Conservation (phyloP, 2,797 vertebrate genomes). For the Xenops minutus region DNA sequence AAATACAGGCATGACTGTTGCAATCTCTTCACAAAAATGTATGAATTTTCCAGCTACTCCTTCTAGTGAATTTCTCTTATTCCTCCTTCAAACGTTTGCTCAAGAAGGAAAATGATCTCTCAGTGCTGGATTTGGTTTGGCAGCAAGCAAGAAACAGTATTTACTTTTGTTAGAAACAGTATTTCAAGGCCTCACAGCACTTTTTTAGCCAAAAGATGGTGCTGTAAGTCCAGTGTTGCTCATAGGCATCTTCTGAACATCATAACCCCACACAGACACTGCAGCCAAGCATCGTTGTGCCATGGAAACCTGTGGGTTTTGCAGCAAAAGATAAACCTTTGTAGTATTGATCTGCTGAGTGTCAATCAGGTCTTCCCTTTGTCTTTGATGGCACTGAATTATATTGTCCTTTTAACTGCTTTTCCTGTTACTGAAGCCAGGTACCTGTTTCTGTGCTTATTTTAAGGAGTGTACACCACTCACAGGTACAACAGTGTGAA, state of each 20-base stretch:
- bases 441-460: neutral
- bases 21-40: fast-evolving
- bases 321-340: neutral
- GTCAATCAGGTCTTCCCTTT: neutral
- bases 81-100: neutral
- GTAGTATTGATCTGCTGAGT: neutral
- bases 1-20: fast-evolving
- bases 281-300: neutral
- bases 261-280: neutral
- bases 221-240: neutral
- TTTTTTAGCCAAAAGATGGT: slow-evolving; percentile 27
- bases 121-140: neutral
- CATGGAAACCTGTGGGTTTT: neutral
- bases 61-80: neutral
- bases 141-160: neutral
- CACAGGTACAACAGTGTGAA: neutral
- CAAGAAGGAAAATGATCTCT: neutral
- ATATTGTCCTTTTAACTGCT: neutral
- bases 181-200: neutral
- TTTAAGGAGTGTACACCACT: neutral
- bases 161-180: neutral
- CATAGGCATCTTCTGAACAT: neutral
- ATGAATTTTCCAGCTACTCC: neutral
- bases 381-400: neutral
- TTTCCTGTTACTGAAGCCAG: neutral